Percentiles rank a stretch among this genome's conserved stretches.
phyloP scores from a whole-genome alignment of 2,888 invertebrate genomes.

The Ectemnius lituratus region DNA sequence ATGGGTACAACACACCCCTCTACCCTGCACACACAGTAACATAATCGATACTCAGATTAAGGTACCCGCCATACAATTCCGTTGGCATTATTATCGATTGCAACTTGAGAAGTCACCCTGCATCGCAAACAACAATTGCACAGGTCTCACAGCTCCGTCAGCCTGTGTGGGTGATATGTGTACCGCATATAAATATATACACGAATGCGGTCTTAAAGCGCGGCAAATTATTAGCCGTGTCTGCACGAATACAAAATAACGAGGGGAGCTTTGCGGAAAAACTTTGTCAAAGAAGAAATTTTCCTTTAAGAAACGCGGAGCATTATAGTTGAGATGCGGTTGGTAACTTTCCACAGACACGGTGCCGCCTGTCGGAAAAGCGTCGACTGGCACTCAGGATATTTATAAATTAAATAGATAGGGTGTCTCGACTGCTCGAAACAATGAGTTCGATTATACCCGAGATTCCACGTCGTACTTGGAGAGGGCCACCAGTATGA shows the following conservation, averaged over 20 bases:
- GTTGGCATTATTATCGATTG: no score
- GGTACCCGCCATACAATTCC: neutral
- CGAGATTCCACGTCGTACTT: conserved; percentile 48
- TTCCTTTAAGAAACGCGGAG: neutral
- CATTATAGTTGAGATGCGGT: neutral
- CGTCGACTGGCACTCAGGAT: conserved; percentile 5
- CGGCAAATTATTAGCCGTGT: no score
- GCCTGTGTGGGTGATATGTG: no score
- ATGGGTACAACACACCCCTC: conserved; percentile 4
- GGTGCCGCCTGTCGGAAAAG: neutral
- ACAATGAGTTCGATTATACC: conserved; percentile 60
- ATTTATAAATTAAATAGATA: conserved; percentile 45
- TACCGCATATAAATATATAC: no score
- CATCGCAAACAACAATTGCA: no score
- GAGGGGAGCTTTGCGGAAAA: neutral
- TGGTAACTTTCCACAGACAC: conserved; percentile 30
- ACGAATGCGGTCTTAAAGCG: no score
- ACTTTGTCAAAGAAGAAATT: conserved; percentile 7
- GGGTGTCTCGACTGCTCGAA: conserved; percentile 14
- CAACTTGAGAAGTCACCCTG: no score
- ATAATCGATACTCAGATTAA: neutral
- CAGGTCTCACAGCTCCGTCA: no score
- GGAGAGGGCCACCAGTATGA: conserved; percentile 39
- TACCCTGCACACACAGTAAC: neutral
- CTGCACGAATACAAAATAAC: no score